Base-by-base conservation (phyloP, 30 jellyfish, hydroid and myxozoan species). In the Euphysa ruthae region DNA sequence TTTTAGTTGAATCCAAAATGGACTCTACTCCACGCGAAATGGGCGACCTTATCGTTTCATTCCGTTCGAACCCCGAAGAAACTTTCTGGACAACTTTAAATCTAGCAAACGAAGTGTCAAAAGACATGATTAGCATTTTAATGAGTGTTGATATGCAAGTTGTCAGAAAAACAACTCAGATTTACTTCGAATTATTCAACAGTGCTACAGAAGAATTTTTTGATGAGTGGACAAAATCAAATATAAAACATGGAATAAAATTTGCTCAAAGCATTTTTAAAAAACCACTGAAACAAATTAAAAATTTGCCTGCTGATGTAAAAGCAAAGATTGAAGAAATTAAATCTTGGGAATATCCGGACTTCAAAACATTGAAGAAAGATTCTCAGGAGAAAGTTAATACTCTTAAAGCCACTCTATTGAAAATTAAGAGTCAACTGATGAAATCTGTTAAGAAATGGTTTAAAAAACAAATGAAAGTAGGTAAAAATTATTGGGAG, bases 31-130 rank as follows among this genome's bases (percentile, higher is more conserved):
- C 26, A 5, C 4, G 57, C 26, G 44, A 56, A 3, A 56, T 20
- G 14, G 26, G n/a, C 23, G 26, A 56, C 4, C 28, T 2, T 46
- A 29, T 29, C 20, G 56, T 58, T 2, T 30, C 19, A 43, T 90
- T 81, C 77, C 58, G 82, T 42, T 70, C 54, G 38, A 49, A 90
- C 44, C 98, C 98, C 14, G 98, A 73, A 29, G 91, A 78, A 43
- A 55, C 87, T 28, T 90, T 90, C 86, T 90, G 98, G 98, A 57
- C n/a, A 22, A 26, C 61, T 6, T 77, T 79, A 3, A 58, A 22
- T 4, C 30, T 8, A 24, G 55, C 46, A 25, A 43, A 57, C 29
- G 27, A 16, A 57, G 19, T 20, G 18, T 13, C 71, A 58, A 31
- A 7, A 70, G 78, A 38, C 18, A 1, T 24, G 32, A 5, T 20